Evolutionary conservation across 2,888 invertebrate genomes (phyloP).

Genomic region (Phasia obesa): DNA sequence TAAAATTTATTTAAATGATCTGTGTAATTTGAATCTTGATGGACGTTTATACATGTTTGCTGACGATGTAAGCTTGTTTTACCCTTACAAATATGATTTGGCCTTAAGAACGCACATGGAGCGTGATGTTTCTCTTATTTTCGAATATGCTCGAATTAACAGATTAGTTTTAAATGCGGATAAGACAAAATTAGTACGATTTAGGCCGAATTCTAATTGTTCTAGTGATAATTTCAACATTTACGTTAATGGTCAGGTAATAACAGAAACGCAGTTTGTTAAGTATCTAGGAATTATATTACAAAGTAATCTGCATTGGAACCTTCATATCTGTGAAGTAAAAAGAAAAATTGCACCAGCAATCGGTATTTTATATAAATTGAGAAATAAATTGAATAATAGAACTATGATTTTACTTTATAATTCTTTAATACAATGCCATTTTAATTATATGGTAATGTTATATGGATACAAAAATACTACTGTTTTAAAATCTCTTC

Average conservation of each 20-base stretch:
- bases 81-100: too few species aligned
- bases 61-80: too few species aligned
- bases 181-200: neutral
- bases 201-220: neutral
- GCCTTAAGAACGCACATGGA: too few species aligned
- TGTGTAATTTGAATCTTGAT: neutral
- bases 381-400: neutral
- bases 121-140: neutral
- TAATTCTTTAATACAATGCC: neutral
- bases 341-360: neutral
- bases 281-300: neutral
- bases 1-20: neutral
- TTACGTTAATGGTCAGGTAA: neutral
- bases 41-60: too few species aligned
- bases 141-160: neutral
- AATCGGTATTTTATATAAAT: neutral
- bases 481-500: neutral
- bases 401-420: neutral
- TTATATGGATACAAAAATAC: neutral
- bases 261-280: neutral
- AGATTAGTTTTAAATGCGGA: neutral
- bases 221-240: too few species aligned
- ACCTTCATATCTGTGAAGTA: neutral
- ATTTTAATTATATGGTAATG: neutral
- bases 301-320: neutral